Conservation (phyloP, 2,888 invertebrate species). For the Cantharis rufa region DNA sequence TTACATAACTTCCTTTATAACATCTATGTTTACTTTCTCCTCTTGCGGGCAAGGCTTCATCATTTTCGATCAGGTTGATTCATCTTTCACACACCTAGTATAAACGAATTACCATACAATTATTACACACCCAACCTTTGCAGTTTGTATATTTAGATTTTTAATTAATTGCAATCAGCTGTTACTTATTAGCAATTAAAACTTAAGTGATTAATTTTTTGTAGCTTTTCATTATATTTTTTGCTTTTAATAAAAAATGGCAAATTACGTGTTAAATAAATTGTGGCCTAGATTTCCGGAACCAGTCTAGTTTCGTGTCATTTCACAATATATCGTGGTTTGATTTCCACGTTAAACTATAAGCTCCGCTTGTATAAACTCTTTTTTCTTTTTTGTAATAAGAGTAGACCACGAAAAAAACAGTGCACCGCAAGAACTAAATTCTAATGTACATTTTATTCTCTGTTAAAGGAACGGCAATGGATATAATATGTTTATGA, state of each 20-base stretch:
- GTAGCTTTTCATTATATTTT: not conserved
- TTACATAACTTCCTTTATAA: not conserved
- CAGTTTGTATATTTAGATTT: not conserved
- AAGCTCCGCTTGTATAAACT: not conserved
- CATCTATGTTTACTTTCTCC: not conserved
- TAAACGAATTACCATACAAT: not conserved
- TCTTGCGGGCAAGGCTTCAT: not conserved
- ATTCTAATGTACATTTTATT: too few relatives aligned
- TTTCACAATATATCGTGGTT: not conserved
- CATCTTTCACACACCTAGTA: not conserved
- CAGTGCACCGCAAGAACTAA: too few relatives aligned
- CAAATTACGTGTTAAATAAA: not conserved
- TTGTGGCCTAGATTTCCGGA: not conserved
- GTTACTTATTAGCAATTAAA: not conserved
- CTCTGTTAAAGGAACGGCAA: too few relatives aligned
- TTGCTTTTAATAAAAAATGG: not conserved
- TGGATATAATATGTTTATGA: not conserved
- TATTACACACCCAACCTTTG: not conserved
- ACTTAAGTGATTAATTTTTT: not conserved
- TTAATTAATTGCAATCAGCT: not conserved
- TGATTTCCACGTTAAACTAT: not conserved
- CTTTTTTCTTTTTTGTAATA: too few relatives aligned
- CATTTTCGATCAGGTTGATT: not conserved
- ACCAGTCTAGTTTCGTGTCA: not conserved
- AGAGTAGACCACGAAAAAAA: too few relatives aligned